Base-by-base conservation (phyloP, 2,888 invertebrate species). In the Acronicta alni region DNA sequence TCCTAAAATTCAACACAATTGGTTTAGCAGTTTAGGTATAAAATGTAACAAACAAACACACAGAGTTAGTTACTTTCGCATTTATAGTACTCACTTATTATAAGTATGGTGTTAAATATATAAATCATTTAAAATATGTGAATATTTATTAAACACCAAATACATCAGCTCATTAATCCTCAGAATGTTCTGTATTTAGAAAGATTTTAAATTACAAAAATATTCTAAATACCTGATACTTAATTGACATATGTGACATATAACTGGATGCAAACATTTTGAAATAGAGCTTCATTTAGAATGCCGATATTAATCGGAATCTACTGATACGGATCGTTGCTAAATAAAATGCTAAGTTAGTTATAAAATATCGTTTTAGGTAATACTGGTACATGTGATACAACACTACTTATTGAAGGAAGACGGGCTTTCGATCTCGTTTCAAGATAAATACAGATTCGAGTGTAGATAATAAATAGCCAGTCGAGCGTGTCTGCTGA, bases 221-320 rank as follows among this genome's bases (percentile, higher is more conserved):
- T 67, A 57, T 65, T 70, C 45, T 41, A 54, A 70, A 57, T 38
- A 46, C 39, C 47, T 41, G 18, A 23, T 10, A 42, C 32, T 41
- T 71, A 71, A 68, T 71, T 68, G 67, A 71, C 71, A 65, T 47
- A 18, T 70, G 54, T 44, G 54, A 51, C 54, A 47, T 53, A 54
- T 37, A 51, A 53, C 54, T 44, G 10, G 48, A 46, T 23, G 18
- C 32, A 17, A 57, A 35, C 17, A 44, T 67, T 67, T 57, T 42
- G 66, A 67, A 67, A 67, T 54, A 57, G 49, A 48, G 54, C 17
- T 66, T 66, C 41, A 53, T 71, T 66, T 46, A 46, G 43, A 52
- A 71, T 71, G 59, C 72, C 9, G 59, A 68, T 68, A 71, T 71
- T 66, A 56, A 71, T 66, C 59, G 59, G 66, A 59, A 58, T 51